A percentile compares a stretch with the other conserved stretches of the same genome.
Evolutionary conservation across 2,797 vertebrate genomes (phyloP).

Genomic region (Psittacula echo): DNA sequence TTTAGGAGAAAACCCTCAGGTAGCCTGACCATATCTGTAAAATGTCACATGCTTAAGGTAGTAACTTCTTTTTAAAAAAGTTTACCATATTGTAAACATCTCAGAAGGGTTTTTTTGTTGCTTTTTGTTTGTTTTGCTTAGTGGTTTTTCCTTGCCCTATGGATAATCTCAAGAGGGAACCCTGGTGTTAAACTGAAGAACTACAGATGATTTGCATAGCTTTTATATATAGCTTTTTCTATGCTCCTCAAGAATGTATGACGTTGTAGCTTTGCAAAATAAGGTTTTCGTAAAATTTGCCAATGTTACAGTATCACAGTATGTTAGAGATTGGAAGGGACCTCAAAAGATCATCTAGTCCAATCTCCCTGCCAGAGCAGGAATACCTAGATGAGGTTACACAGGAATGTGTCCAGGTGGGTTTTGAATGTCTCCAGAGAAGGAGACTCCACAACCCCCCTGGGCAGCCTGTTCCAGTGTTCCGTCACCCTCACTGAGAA

Average conservation of each 20-base stretch:
- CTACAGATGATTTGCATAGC: not conserved
- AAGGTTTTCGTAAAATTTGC: not conserved
- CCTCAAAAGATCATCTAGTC: too few species aligned
- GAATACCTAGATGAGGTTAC: too few species aligned
- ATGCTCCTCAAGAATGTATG: not conserved
- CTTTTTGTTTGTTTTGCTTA: not conserved
- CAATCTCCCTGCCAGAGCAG: too few species aligned
- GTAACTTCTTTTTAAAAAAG: not conserved
- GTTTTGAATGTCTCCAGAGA: too few species aligned
- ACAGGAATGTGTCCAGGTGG: too few species aligned
- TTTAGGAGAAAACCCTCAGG: not conserved
- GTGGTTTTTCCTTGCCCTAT: not conserved
- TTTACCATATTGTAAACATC: not conserved
- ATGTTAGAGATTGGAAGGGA: too few species aligned
- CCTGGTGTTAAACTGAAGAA: not conserved
- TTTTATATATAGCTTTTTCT: not conserved
- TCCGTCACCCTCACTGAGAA: too few species aligned
- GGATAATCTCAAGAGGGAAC: not conserved
- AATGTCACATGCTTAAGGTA: not conserved
- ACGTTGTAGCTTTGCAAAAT: not conserved
- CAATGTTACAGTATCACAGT: too few species aligned
- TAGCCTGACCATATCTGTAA: not conserved
- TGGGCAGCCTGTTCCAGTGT: too few species aligned
- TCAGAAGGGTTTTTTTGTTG: rapidly evolving
- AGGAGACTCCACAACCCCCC: too few species aligned